Evolutionary conservation across 1,140 invertebrate species (phyloP).

Genomic region (Cyclina sinensis): DNA sequence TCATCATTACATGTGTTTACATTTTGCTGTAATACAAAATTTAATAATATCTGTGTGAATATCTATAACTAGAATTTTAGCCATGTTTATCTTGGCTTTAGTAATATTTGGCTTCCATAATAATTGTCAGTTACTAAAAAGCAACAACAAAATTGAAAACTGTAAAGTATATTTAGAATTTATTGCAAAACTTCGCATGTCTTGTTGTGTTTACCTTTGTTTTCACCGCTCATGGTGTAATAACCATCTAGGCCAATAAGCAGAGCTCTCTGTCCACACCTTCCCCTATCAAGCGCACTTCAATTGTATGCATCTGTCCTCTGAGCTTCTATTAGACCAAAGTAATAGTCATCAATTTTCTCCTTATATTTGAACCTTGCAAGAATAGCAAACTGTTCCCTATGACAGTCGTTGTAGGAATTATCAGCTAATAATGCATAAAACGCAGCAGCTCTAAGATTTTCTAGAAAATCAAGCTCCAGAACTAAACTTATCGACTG

Average conservation of each 20-base stretch:
- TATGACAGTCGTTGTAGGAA: neutral
- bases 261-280: neutral
- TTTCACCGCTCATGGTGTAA: neutral
- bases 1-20: no score
- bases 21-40: no score
- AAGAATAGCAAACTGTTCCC: constrained; percentile 27
- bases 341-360: neutral
- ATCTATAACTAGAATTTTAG: no score
- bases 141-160: no score
- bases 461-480: neutral
- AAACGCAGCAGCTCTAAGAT: neutral
- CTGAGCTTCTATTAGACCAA: neutral
- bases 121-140: no score
- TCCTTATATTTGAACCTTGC: neutral
- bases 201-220: neutral
- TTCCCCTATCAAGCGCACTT: neutral
- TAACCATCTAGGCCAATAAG: neutral
- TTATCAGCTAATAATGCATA: neutral
- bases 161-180: no score
- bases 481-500: neutral
- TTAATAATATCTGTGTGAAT: no score
- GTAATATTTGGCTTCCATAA: no score
- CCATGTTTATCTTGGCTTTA: no score
- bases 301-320: neutral
- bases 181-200: no score